These are phyloP conservation scores for Agrochola litura DNA, from an alignment of 2,888 invertebrate species.

Conservation along the genomic window DNA sequence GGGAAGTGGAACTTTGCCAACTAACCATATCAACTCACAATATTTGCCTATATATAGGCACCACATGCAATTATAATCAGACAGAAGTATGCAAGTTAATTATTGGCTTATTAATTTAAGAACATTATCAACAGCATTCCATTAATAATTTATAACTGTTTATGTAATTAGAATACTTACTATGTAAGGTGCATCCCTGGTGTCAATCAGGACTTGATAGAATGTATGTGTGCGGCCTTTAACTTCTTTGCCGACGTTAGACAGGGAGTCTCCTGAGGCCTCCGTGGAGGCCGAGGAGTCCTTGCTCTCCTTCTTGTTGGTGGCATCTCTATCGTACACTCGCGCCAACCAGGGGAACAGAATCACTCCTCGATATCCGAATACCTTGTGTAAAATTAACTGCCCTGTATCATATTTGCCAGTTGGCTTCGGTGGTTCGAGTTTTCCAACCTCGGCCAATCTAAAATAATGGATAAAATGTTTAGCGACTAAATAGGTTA, in stretches of 20 bases:
- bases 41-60: neutral
- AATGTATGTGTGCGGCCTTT: slow-evolving; percentile 98
- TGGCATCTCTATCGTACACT: slow-evolving; percentile 97
- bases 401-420: slow-evolving; percentile 99
- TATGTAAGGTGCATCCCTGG: slow-evolving; percentile 98
- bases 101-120: slow-evolving; percentile 6
- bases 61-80: slow-evolving; percentile 22
- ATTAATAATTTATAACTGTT: neutral
- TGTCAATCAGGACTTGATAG: slow-evolving; percentile 99
- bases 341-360: slow-evolving; percentile 99
- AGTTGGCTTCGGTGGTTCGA: slow-evolving; percentile 95
- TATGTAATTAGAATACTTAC: slow-evolving; percentile 90
- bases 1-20: slow-evolving; percentile 52
- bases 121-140: slow-evolving; percentile 6
- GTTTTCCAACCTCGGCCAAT: slow-evolving; percentile 97
- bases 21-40: slow-evolving; percentile 1
- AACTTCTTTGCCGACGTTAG: slow-evolving; percentile 94
- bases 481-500: slow-evolving; percentile 76
- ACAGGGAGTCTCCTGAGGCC: slow-evolving; percentile 81
- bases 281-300: slow-evolving; percentile 77
- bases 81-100: neutral
- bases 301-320: slow-evolving; percentile 91
- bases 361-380: slow-evolving; percentile 99
- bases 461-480: slow-evolving; percentile 84
- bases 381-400: slow-evolving; percentile 98